phyloP scores from a whole-genome alignment of 2,113 vertebrate species.

The Sciurus niger region DNA sequence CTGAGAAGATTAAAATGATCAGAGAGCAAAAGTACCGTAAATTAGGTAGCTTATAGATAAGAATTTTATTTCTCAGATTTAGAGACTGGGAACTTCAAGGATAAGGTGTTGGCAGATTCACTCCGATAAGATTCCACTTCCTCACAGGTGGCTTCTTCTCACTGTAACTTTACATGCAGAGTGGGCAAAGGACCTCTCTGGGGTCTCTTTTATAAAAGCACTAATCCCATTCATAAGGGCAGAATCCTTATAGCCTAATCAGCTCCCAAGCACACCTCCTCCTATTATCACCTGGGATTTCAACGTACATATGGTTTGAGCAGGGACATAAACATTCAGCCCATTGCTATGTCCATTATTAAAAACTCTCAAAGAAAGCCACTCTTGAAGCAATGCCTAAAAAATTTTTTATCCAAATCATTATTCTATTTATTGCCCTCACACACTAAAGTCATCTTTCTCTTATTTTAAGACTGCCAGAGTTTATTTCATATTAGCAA shows the following conservation, averaged over 20 bases:
- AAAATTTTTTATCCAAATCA: neutral
- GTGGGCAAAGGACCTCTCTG: neutral
- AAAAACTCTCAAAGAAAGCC: neutral
- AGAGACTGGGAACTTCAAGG: neutral
- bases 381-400: neutral
- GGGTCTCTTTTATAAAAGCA: neutral
- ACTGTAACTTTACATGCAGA: neutral
- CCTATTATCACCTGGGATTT: neutral
- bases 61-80: neutral
- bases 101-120: neutral
- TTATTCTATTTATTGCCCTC: neutral
- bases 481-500: neutral
- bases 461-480: neutral
- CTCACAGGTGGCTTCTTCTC: neutral
- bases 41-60: neutral
- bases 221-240: neutral
- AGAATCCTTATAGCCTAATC: neutral
- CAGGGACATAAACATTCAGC: neutral
- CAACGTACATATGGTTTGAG: neutral
- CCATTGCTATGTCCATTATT: neutral
- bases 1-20: neutral
- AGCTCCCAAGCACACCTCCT: neutral
- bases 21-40: neutral
- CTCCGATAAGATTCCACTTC: neutral
- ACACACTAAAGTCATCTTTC: neutral